Base-by-base conservation (phyloP, 2,113 vertebrate genomes). In the Xiphorhynchus elegans region DNA sequence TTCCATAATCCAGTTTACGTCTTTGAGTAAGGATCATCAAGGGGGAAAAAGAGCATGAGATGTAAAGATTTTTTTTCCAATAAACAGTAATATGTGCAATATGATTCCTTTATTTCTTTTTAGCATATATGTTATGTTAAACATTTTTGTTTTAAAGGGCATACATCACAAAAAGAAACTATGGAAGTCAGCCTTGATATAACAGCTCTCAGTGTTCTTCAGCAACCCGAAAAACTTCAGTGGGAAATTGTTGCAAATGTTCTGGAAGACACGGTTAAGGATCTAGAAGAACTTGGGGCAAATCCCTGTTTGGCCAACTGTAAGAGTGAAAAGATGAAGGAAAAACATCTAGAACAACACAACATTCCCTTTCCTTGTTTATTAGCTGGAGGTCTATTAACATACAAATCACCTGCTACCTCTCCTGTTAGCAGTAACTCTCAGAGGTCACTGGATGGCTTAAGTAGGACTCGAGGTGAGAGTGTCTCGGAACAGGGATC, bases 291-390 rank as follows among this genome's bases (percentile, higher is more conserved):
- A 96, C 98, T 99, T 95, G 99, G 99, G 28, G 99, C 98, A 92
- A 99, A 99, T 91, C 98, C 99, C 62, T 98, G 98, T 62, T 92
- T 99, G 94, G 97, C 98, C 97, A 98, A 98, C 97, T 97, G 98
- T 91, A 99, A 99, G 97, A 98, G 97, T 93, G 98, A 99, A 94
- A 99, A 99, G 98, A 97, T 98, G 87, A 99, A 99, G 97, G 99
- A 99, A 92, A 99, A 99, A 94, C 98, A 98, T 77, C 89, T 98
- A 50, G 99, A 99, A 96, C 99, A 99, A 92, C 99, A 99, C 96
- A 99, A 99, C 99, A 99, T 99, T 99, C 99, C 99, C 97, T 99
- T 99, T 96, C 99, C 99, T 55, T 99, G 99, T 98, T 98, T 99
- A 55, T 98, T 99, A 96, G 99, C 99, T 8, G 99, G 99, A 96